Evolutionary conservation across 2,113 vertebrate genomes (phyloP).

Genomic region (Ramphastos sulfuratus): DNA sequence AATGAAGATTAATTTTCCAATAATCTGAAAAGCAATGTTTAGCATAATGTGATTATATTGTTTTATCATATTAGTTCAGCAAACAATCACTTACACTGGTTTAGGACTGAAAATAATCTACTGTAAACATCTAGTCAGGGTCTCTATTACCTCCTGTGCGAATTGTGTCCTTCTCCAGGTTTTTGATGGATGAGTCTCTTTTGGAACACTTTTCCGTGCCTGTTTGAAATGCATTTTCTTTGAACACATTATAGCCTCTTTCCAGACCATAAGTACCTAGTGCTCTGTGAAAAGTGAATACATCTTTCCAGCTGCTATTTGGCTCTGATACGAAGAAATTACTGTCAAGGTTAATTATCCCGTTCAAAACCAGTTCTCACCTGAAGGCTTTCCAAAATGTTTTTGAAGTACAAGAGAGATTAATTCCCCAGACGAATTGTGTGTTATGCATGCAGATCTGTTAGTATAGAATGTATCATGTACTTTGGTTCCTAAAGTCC

Average conservation of each 20-base stretch:
- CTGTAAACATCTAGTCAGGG: neutral
- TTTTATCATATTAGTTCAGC: neutral
- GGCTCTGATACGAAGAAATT: conserved; percentile 59
- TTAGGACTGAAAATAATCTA: neutral
- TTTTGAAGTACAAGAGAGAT: conserved; percentile 54
- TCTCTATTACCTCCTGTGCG: neutral
- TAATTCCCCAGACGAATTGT: conserved; percentile 35
- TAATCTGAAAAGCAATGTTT: neutral
- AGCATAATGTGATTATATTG: neutral
- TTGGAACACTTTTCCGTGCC: conserved; percentile 24
- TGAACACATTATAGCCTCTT: conserved; percentile 39
- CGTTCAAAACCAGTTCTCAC: conserved; percentile 58
- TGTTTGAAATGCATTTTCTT: conserved; percentile 40
- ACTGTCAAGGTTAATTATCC: conserved; percentile 71
- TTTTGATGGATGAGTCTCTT: conserved; percentile 26
- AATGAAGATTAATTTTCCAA: neutral
- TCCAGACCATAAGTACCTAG: conserved; percentile 50
- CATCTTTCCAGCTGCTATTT: conserved; percentile 55
- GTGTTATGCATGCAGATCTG: conserved; percentile 19
- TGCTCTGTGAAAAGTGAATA: conserved; percentile 63
- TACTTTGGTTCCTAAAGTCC: neutral
- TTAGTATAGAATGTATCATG: neutral
- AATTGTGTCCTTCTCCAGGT: neutral
- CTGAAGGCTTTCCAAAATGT: conserved; percentile 68
- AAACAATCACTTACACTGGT: neutral